Conservation (phyloP, 2,888 invertebrate genomes). For the Glyphotaelius pellucidus region DNA sequence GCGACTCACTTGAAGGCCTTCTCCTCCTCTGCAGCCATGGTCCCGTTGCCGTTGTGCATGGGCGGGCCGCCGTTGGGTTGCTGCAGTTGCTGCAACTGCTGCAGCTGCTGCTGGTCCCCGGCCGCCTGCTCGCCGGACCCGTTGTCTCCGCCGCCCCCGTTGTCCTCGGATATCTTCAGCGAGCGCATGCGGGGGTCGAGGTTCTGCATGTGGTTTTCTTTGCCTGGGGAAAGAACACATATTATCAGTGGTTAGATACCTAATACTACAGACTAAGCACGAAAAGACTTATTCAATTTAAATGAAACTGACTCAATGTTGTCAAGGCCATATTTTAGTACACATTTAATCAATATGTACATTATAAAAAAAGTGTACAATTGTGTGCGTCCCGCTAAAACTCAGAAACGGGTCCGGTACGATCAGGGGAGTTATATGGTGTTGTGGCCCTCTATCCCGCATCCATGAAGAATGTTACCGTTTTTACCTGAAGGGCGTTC, state of each 20-base stretch:
- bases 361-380: too few species aligned
- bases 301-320: too few species aligned
- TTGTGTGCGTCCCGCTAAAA: too few species aligned
- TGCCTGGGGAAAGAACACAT: slow-evolving; percentile 70
- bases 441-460: too few species aligned
- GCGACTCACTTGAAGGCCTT: slow-evolving; percentile 92
- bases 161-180: slow-evolving; percentile 79
- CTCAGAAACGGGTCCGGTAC: too few species aligned
- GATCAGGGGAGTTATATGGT: too few species aligned
- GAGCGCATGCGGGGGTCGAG: slow-evolving; percentile 82
- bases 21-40: slow-evolving; percentile 84
- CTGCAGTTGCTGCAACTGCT: slow-evolving; percentile 48
- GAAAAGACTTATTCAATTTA: neutral
- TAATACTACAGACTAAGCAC: too few species aligned
- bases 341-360: too few species aligned
- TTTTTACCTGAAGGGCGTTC: too few species aligned
- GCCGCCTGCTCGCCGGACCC: slow-evolving; percentile 73
- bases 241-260: neutral
- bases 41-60: slow-evolving; percentile 79
- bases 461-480: too few species aligned
- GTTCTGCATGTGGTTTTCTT: slow-evolving; percentile 78
- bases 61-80: slow-evolving; percentile 71
- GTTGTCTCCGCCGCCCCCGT: slow-evolving; percentile 71
- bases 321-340: too few species aligned
- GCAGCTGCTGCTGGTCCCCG: slow-evolving; percentile 70